Evolutionary conservation across 2,113 vertebrate genomes (phyloP).

Genomic region (Dasyurus viverrinus): DNA sequence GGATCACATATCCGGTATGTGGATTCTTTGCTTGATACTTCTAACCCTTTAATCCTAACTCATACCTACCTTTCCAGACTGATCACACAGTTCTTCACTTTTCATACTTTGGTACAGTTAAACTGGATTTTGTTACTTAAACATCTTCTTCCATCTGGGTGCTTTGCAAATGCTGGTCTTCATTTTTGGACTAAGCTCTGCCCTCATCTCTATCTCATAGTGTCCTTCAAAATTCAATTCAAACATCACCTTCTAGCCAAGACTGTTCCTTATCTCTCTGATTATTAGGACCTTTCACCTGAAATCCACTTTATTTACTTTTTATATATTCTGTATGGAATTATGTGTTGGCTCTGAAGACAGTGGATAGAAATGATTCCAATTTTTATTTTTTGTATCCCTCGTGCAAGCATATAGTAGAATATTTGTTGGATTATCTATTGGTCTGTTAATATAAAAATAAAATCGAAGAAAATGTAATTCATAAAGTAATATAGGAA

Average conservation of each 20-base stretch:
- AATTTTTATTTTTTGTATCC: not conserved
- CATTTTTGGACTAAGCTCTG: not conserved
- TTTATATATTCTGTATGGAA: not conserved
- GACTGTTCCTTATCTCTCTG: not conserved
- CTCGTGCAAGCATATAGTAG: not conserved
- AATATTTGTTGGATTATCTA: not conserved
- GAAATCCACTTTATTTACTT: not conserved
- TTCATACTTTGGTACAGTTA: not conserved
- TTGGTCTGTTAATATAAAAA: not conserved
- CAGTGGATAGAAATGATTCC: not conserved
- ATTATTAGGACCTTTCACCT: not conserved
- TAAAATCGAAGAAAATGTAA: not conserved
- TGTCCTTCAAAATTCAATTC: not conserved
- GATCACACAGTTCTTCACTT: not conserved
- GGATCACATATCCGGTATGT: not conserved
- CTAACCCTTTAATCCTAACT: not conserved
- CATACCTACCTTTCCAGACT: not conserved
- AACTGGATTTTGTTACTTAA: not conserved
- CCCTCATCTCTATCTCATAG: not conserved
- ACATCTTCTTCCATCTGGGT: not conserved
- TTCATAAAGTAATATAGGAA: not conserved
- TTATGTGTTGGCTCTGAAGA: not conserved
- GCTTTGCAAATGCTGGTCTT: not conserved
- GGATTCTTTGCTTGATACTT: not conserved
- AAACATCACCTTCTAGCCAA: not conserved